Evolutionary conservation across 92 coral and sea anemone species (phyloP), one percentile per base, ranked within the genome.

Genomic region (Parazoanthus atlanticus): DNA sequence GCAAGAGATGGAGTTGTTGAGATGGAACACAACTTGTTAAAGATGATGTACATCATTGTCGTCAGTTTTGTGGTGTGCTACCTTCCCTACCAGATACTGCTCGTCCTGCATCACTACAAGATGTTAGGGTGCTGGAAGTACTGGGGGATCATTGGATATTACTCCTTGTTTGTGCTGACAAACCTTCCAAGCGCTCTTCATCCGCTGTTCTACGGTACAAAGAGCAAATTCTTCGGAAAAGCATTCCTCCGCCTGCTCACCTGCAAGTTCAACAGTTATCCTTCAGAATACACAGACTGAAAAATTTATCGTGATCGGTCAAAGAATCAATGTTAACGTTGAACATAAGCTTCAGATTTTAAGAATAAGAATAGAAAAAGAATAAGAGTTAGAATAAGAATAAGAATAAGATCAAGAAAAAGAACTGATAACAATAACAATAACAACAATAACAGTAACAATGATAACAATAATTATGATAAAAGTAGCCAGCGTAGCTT

Each of bases 21-120:
- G 74, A 69, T 69, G 74, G 74, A 69, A 69, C 25, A 69, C 74
- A 69, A 69, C 74, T 30, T 69, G 34, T 3, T 69, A 15, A 69
- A 69, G 74, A 69, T 69, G 74, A 26, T 69, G 74, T 69, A 69
- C 33, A 69, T 69, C 31, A 69, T 30, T 56, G 65, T 56, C 65
- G 2, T 19, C 2, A 56, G 65, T 56, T 56, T 56, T 56, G 65
- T 56, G 65, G 25, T 69, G 9, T 69, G 74, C 33, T 69, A 69
- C 10, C 30, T 69, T 16, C 74, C 74, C 74, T 69, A 69, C 74
- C 74, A n/a, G 33, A 26, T 69, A 1, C 3, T 69, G 13, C 21
- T 69, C 16, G 21, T 28, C 12, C 74, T 69, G 74, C 25, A n/a
- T 7, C 15, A 26, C 3, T 69, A 12, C 33, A 30, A 30, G 13